Evolutionary conservation across 30 jellyfish, hydroid and myxozoan genomes (phyloP).

Genomic region (Turritopsis rubra): DNA sequence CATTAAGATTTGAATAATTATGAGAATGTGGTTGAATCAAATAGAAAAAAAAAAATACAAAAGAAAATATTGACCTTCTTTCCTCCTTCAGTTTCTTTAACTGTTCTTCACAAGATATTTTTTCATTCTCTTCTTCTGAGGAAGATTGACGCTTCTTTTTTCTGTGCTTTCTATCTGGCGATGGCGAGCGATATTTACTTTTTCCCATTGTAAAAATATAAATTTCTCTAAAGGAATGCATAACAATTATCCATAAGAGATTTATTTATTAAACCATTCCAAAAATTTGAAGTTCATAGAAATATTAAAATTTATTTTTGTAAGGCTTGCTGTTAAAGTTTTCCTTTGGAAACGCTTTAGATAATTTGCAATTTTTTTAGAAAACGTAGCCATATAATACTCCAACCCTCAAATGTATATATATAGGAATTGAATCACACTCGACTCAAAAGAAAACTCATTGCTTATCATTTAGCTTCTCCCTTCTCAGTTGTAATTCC

Average conservation of each 20-base stretch:
- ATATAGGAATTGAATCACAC: no score
- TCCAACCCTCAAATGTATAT: no score
- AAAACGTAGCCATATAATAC: no score
- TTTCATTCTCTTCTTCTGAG: neutral
- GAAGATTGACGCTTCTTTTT: neutral
- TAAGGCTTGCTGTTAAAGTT: no score
- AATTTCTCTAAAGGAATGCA: neutral
- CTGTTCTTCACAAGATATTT: slow-evolving; percentile 19
- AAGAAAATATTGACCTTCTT: neutral
- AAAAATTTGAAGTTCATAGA: no score
- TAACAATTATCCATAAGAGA: neutral
- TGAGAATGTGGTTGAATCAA: neutral
- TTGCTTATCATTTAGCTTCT: no score
- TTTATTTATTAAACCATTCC: no score
- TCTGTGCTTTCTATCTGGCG: neutral
- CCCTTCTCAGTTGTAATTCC: no score
- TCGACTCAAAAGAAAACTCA: no score
- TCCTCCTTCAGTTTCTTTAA: slow-evolving; percentile 13
- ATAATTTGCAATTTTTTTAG: no score
- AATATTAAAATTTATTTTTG: no score
- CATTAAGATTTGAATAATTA: neutral
- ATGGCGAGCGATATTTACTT: neutral
- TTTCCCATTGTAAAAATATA: neutral
- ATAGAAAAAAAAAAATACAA: neutral
- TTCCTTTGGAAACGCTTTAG: no score